phyloP scores from a whole-genome alignment of 30 jellyfish, hydroid and myxozoan species.

The Aurelia coerulea region DNA sequence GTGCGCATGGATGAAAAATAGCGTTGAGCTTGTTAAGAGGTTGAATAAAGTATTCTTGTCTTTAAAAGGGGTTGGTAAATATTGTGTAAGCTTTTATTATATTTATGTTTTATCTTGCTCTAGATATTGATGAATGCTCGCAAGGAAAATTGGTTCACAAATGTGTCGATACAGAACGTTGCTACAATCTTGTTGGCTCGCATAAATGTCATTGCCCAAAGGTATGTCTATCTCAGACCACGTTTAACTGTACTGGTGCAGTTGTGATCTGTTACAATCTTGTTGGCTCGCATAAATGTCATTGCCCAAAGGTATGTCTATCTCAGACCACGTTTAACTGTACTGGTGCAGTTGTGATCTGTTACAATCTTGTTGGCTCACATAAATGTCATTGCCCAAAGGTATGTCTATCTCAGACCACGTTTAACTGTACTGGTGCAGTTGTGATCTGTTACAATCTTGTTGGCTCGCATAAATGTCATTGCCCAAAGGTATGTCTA shows the following conservation, averaged over 20 bases:
- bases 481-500: conserved; percentile 59
- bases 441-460: conserved; percentile 41
- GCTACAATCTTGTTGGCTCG: conserved; percentile 75
- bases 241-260: too few relatives aligned
- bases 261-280: conserved; percentile 41
- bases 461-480: conserved; percentile 72
- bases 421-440: too few relatives aligned
- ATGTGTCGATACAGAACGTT: conserved; percentile 46
- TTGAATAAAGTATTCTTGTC: too few relatives aligned
- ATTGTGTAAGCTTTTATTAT: too few relatives aligned
- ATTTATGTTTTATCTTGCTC: too few relatives aligned
- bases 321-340: too few relatives aligned
- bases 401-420: background rate
- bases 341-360: background rate
- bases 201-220: conserved; percentile 72
- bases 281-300: conserved; percentile 72
- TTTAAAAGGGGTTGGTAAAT: too few relatives aligned
- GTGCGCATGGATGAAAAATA: too few relatives aligned
- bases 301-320: conserved; percentile 62
- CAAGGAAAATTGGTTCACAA: conserved; percentile 29
- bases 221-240: background rate
- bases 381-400: conserved; percentile 72
- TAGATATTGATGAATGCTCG: conserved; percentile 68
- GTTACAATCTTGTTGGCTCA: conserved; percentile 74
- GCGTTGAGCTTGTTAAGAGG: too few relatives aligned